Evolutionary conservation across 2,113 vertebrate species (phyloP).

Genomic region (Elephantulus edwardii): DNA sequence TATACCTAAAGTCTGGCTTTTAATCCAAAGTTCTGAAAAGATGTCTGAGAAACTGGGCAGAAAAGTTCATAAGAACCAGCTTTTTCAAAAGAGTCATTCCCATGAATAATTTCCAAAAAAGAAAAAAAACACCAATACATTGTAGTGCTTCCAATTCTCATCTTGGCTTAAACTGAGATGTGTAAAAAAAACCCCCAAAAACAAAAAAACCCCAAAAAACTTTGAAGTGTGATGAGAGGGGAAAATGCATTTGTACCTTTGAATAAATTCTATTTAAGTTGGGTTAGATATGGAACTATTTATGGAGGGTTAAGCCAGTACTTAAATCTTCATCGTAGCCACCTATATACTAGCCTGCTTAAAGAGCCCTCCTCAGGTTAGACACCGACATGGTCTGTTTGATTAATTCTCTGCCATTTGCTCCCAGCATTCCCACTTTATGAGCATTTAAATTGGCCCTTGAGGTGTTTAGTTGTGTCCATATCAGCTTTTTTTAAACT

Average conservation of each 20-base stretch:
- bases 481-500: too few relatives aligned
- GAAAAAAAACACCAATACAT: neutral
- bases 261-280: neutral
- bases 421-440: too few relatives aligned
- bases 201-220: neutral
- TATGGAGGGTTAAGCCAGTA: neutral
- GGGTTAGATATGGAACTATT: neutral
- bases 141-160: neutral
- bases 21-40: conserved; percentile 29
- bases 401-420: neutral
- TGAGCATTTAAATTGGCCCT: too few relatives aligned
- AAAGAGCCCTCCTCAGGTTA: neutral
- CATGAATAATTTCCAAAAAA: conserved; percentile 35
- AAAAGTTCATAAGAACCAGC: conserved; percentile 45
- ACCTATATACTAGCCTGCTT: accelerated
- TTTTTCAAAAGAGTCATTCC: conserved; percentile 32
- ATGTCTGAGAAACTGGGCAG: conserved; percentile 33
- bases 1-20: conserved; percentile 32
- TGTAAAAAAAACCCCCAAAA: neutral
- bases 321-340: neutral
- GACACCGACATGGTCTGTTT: accelerated
- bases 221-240: conserved; percentile 37
- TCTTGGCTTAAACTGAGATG: conserved; percentile 20
- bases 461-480: accelerated
- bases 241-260: conserved; percentile 33